A percentile compares a stretch with the other conserved stretches of the same genome.
Conservation (phyloP, 2,888 invertebrate species). For the Falcaria lacertinaria region DNA sequence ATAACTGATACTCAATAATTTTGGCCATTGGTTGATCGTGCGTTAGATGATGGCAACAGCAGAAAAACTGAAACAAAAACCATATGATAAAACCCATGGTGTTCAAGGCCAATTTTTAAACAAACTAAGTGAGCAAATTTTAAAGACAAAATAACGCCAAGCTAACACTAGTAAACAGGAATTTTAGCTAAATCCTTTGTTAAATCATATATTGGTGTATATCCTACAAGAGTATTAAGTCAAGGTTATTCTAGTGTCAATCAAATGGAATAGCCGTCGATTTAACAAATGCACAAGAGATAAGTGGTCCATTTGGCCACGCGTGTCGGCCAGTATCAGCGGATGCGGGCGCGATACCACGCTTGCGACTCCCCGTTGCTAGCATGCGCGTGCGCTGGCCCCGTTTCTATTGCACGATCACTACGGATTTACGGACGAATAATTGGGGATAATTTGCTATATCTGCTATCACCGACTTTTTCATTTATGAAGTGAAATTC, state of each 20-base stretch:
- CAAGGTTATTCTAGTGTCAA: not conserved
- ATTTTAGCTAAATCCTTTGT: too few species aligned
- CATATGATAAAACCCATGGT: not conserved
- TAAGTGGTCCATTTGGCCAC: conserved; percentile 20
- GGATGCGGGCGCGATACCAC: conserved; percentile 15
- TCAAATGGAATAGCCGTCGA: not conserved
- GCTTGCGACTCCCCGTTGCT: not conserved
- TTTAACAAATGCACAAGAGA: conserved; percentile 20
- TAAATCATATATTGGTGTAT: too few species aligned
- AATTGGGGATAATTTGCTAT: conserved; percentile 26
- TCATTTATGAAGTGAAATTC: conserved; percentile 19
- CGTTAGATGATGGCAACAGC: not conserved
- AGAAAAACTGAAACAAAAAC: not conserved
- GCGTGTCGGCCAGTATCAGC: conserved; percentile 21
- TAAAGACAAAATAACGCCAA: too few species aligned
- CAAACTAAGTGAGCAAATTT: not conserved
- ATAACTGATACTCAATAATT: not conserved
- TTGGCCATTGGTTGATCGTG: not conserved
- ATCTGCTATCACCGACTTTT: conserved; percentile 3
- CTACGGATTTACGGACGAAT: conserved; percentile 56
- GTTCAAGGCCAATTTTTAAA: not conserved
- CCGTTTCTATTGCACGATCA: conserved; percentile 40
- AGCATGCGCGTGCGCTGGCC: conserved; percentile 34
- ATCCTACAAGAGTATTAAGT: too few species aligned
- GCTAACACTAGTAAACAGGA: too few species aligned